These are phyloP conservation scores for Antedon mediterranea DNA, from an alignment of 53 echinoderm and acorn worm genomes.

Conservation along the genomic window DNA sequence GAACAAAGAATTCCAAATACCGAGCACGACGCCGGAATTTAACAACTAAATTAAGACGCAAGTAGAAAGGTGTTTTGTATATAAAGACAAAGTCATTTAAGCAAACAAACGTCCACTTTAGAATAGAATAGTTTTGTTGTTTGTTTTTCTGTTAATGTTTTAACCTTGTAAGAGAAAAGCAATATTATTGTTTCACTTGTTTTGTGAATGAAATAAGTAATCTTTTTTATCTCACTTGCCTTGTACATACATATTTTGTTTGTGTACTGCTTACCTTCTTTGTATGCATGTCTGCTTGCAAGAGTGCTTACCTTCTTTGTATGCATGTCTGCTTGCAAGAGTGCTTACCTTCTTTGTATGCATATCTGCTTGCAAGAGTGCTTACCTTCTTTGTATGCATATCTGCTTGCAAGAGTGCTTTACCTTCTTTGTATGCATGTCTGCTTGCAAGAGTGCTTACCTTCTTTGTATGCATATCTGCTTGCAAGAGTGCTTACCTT, in stretches of 20 bases:
- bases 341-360: slow-evolving; percentile 84
- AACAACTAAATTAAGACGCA: slow-evolving; percentile 33
- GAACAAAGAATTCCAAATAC: slow-evolving; percentile 92
- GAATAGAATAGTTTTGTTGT: too few relatives aligned
- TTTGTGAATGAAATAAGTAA: too few relatives aligned
- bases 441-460: slow-evolving; percentile 91
- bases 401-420: slow-evolving; percentile 89
- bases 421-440: slow-evolving; percentile 82
- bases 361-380: slow-evolving; percentile 86
- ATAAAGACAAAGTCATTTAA: too few relatives aligned
- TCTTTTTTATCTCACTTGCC: too few relatives aligned
- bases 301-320: slow-evolving; percentile 78
- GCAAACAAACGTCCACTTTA: too few relatives aligned
- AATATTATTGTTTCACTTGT: too few relatives aligned
- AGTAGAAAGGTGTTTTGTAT: too few relatives aligned
- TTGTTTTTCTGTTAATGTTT: too few relatives aligned
- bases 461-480: slow-evolving; percentile 83
- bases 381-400: slow-evolving; percentile 83
- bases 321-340: slow-evolving; percentile 87
- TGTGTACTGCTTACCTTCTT: too few relatives aligned
- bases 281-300: slow-evolving; percentile 91
- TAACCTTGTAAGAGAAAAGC: too few relatives aligned
- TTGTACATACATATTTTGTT: too few relatives aligned
- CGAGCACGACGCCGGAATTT: slow-evolving; percentile 93
- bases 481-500: slow-evolving; percentile 92